phyloP scores from a whole-genome alignment of 2,113 vertebrate genomes.

The Stigmatopora nigra region DNA sequence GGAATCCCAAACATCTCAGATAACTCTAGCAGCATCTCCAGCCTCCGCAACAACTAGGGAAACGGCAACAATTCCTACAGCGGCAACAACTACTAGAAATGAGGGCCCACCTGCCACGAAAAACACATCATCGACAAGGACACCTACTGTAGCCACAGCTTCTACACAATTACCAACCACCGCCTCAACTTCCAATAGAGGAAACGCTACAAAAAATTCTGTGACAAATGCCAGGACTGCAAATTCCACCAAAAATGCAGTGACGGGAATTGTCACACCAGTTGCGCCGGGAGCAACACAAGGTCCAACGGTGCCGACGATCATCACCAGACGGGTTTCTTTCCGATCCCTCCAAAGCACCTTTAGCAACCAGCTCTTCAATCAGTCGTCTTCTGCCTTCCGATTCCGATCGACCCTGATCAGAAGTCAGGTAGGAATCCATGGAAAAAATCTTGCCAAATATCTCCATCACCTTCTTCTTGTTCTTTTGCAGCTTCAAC shows the following conservation, averaged over 20 bases:
- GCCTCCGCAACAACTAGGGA: neutral
- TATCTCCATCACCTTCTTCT: too few relatives aligned
- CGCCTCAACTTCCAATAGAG: accelerated
- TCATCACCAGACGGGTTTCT: neutral
- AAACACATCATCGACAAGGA: neutral
- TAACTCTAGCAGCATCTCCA: neutral
- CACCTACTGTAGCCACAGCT: neutral
- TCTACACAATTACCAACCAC: neutral
- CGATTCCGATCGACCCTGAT: neutral
- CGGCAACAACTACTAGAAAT: neutral
- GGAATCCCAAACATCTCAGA: neutral
- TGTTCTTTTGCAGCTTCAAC: conserved; percentile 23
- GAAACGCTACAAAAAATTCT: neutral
- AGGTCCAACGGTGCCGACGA: neutral
- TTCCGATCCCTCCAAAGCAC: conserved; percentile 9
- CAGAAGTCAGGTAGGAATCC: neutral
- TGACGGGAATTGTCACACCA: neutral
- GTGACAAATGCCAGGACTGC: neutral
- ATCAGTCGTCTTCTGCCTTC: conserved; percentile 9
- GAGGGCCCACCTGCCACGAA: neutral
- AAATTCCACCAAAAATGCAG: neutral
- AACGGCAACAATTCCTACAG: neutral
- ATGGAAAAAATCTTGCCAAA: too few relatives aligned
- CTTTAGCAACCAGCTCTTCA: conserved; percentile 12
- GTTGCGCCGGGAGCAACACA: neutral